phyloP scores from a whole-genome alignment of 2,797 vertebrate species.

The Setipinna tenuifilis region DNA sequence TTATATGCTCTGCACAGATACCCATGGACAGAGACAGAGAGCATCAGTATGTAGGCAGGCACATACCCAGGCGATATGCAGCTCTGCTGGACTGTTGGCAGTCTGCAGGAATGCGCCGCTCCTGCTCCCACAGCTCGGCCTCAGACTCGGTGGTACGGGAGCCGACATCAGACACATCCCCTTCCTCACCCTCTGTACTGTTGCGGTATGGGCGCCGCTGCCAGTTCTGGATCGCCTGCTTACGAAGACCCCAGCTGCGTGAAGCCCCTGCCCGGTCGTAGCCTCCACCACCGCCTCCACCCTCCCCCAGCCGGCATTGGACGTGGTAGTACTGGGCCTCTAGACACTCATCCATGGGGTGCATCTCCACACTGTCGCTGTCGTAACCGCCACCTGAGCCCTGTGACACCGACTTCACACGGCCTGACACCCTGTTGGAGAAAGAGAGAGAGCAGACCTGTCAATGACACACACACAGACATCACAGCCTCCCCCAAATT shows the following conservation, averaged over 20 bases:
- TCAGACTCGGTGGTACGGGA: constrained; percentile 95
- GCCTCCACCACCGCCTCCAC: constrained; percentile 55
- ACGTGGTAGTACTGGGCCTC: constrained; percentile 83
- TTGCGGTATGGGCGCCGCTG: constrained; percentile 94
- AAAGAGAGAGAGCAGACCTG: not conserved
- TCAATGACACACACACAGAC: not conserved
- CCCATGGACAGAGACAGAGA: not conserved
- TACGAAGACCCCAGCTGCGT: constrained; percentile 89
- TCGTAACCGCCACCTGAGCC: constrained; percentile 92
- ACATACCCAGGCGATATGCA: constrained; percentile 79
- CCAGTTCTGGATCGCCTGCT: constrained; percentile 98
- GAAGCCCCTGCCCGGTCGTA: constrained; percentile 72
- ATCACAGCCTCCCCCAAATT: not conserved
- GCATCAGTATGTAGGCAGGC: constrained; percentile 62
- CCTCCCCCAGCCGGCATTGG: constrained; percentile 78
- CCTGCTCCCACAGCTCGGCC: constrained; percentile 90
- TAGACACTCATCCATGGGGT: constrained; percentile 82
- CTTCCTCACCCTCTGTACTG: constrained; percentile 96
- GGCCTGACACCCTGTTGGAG: constrained; percentile 82
- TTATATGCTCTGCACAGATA: not conserved
- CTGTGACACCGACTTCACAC: constrained; percentile 88
- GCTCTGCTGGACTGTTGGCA: constrained; percentile 74
- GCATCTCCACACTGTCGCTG: constrained; percentile 92
- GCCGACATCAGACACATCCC: constrained; percentile 91
- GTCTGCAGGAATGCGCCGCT: constrained; percentile 75